These are phyloP conservation scores for Drusus annulatus DNA, from an alignment of 1,140 invertebrate genomes.

Conservation along the genomic window DNA sequence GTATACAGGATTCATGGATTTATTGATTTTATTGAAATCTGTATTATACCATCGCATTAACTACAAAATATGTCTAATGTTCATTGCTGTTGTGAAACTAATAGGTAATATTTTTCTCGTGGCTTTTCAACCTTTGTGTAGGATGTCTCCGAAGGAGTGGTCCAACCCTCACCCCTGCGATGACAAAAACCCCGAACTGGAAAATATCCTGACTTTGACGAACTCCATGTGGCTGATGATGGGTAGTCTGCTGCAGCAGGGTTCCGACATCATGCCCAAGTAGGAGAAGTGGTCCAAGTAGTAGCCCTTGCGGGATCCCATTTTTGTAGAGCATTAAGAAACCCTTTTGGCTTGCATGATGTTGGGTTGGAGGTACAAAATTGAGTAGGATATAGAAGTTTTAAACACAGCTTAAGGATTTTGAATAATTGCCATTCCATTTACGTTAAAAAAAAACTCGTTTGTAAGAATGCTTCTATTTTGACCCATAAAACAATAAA, in stretches of 20 bases:
- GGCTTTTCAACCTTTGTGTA: slow-evolving; percentile 61
- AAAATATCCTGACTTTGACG: slow-evolving; percentile 84
- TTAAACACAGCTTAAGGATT: no score
- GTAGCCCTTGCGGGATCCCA: no score
- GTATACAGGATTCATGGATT: no score
- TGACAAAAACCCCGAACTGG: slow-evolving; percentile 82
- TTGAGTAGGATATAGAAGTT: no score
- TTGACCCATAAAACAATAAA: no score
- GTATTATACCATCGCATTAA: no score
- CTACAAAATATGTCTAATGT: background rate
- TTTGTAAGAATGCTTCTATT: no score
- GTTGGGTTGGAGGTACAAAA: no score
- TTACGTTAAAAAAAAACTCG: no score
- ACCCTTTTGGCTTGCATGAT: background rate
- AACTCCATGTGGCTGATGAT: slow-evolving; percentile 86
- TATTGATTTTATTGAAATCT: no score
- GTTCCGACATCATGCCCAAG: slow-evolving; percentile 86
- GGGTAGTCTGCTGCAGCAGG: slow-evolving; percentile 86
- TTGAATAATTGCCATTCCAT: background rate
- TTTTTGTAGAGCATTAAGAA: no score
- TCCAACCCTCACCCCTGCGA: slow-evolving; percentile 90
- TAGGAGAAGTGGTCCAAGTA: slow-evolving; percentile 63
- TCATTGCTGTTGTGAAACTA: background rate
- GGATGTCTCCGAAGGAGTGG: slow-evolving; percentile 92
- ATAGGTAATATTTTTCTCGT: slow-evolving; percentile 6